A percentile compares a stretch with the other conserved stretches of the same genome.
These are phyloP conservation scores for Sebastes fasciatus DNA, from an alignment of 2,113 vertebrate species.

Conservation along the genomic window DNA sequence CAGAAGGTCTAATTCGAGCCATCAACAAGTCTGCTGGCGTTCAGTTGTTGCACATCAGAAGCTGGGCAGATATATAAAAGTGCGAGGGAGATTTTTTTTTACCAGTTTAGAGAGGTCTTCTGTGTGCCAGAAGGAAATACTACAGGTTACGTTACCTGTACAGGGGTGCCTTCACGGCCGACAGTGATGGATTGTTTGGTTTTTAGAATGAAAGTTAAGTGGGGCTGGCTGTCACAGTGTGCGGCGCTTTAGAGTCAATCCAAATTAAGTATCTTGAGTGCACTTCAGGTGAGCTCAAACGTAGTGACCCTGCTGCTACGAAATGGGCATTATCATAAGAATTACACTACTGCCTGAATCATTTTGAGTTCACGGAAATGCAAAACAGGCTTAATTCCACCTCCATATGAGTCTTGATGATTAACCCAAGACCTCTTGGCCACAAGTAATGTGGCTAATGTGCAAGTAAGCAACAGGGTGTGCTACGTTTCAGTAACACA, in stretches of 20 bases:
- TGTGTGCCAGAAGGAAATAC: conserved; percentile 31
- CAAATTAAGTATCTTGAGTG: conserved; percentile 29
- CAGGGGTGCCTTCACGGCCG: background rate
- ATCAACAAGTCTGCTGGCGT: background rate
- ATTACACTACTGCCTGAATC: background rate
- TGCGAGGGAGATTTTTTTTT: background rate
- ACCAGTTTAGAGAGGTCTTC: conserved; percentile 21
- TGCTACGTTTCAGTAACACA: conserved; percentile 26
- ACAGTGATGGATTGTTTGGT: conserved; percentile 69
- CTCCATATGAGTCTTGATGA: background rate
- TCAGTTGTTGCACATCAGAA: background rate
- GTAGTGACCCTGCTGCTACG: conserved; percentile 33
- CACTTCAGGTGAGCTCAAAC: conserved; percentile 24
- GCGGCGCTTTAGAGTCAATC: conserved; percentile 27
- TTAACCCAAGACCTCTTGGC: background rate
- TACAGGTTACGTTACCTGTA: conserved; percentile 30
- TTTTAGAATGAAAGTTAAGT: conserved; percentile 49
- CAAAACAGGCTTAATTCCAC: conserved; percentile 6
- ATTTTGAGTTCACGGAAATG: conserved; percentile 19
- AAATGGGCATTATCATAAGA: conserved; percentile 5
- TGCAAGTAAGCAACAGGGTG: conserved; percentile 17
- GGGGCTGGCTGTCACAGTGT: conserved; percentile 18
- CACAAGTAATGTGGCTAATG: background rate
- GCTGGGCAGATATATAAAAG: background rate
- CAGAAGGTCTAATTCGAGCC: background rate